These are phyloP conservation scores for Dipus sagitta DNA, from an alignment of 2,797 vertebrate genomes.

Conservation along the genomic window DNA sequence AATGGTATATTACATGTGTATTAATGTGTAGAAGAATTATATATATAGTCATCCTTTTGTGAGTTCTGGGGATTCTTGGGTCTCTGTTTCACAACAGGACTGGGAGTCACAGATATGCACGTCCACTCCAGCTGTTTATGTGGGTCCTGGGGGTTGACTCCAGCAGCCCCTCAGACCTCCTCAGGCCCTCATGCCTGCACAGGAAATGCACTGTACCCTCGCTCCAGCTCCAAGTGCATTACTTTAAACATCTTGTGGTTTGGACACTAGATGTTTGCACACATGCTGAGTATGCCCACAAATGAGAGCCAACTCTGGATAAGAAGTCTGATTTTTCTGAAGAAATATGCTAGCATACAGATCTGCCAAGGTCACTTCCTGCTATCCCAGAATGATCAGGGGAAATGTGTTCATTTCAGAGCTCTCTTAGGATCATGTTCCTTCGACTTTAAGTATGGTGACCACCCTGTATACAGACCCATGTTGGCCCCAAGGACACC, in stretches of 20 bases:
- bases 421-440: background rate
- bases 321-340: background rate
- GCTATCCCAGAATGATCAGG: background rate
- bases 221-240: background rate
- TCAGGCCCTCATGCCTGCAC: too few species aligned
- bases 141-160: too few species aligned
- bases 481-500: background rate
- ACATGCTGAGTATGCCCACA: background rate
- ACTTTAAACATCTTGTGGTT: conserved; percentile 35
- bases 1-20: background rate
- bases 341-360: background rate
- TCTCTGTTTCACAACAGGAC: conserved; percentile 12
- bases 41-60: background rate
- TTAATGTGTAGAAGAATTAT: background rate
- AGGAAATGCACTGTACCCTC: too few species aligned
- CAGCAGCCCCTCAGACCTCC: too few species aligned
- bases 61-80: background rate
- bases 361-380: background rate
- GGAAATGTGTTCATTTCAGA: background rate
- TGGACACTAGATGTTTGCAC: too few species aligned
- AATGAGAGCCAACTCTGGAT: background rate
- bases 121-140: too few species aligned
- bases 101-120: too few species aligned
- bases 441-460: background rate
- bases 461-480: background rate